Evolutionary conservation across 2,797 vertebrate species (phyloP).

Genomic region (Nothura maculosa): DNA sequence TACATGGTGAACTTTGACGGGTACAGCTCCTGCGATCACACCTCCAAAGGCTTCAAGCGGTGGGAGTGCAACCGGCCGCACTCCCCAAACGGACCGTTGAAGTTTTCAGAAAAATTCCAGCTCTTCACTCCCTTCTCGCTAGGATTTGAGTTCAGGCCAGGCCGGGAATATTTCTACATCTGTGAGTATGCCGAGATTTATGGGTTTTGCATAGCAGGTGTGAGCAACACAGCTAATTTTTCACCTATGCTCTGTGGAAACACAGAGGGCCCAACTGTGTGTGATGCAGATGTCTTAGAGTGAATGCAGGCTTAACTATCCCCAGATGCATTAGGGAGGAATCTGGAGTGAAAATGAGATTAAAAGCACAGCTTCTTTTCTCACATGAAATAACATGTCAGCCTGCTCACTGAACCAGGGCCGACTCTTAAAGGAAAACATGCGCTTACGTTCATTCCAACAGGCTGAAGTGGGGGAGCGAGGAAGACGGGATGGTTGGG

Average conservation of each 20-base stretch:
- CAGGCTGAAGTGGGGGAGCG: neutral
- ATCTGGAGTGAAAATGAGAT: conserved; percentile 71
- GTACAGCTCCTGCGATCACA: conserved; percentile 97
- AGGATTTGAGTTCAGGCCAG: conserved; percentile 98
- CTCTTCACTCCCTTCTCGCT: conserved; percentile 98
- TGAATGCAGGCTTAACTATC: conserved; percentile 32
- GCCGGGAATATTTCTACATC: conserved; percentile 98
- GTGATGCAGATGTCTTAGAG: conserved; percentile 49
- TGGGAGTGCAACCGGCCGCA: conserved; percentile 98
- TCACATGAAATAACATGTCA: conserved; percentile 58
- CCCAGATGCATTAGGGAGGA: conserved; percentile 61
- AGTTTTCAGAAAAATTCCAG: conserved; percentile 98
- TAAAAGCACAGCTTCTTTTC: conserved; percentile 64
- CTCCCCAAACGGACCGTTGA: conserved; percentile 94
- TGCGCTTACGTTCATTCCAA: conserved; percentile 46
- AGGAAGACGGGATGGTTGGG: neutral
- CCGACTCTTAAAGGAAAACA: conserved; percentile 72
- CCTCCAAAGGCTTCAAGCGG: conserved; percentile 97
- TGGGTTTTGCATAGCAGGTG: conserved; percentile 13
- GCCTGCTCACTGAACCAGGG: conserved; percentile 51
- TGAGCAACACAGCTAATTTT: conserved; percentile 38
- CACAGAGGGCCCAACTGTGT: neutral
- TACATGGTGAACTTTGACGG: conserved; percentile 99
- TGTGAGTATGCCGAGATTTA: conserved; percentile 89
- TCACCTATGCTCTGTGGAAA: conserved; percentile 45